phyloP scores from a whole-genome alignment of 2,888 invertebrate species.

The Eumacrocentrus americanus region DNA sequence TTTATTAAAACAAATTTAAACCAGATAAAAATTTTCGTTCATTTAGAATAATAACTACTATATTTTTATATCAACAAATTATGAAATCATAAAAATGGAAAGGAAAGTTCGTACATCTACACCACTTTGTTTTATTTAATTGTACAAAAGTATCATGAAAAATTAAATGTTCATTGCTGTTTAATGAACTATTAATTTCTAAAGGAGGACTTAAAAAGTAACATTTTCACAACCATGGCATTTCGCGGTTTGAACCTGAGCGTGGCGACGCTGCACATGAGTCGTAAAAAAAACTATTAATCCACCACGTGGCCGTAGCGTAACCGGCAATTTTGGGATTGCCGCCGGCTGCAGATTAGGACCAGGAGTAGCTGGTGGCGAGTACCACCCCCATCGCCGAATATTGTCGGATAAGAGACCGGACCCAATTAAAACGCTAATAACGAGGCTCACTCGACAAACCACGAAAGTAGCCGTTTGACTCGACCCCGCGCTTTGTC shows the following conservation, averaged over 20 bases:
- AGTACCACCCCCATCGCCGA: conserved; percentile 46
- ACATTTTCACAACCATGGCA: no score
- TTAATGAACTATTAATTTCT: no score
- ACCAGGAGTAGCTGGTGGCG: conserved; percentile 44
- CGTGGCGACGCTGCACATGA: not conserved
- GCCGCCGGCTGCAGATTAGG: conserved; percentile 58
- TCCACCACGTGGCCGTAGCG: conserved; percentile 33
- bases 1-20: no score
- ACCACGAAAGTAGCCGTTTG: conserved; percentile 37
- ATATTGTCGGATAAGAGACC: conserved; percentile 58
- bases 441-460: conserved; percentile 49
- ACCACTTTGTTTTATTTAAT: no score
- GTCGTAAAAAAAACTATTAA: conserved; percentile 36
- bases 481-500: conserved; percentile 3
- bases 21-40: no score
- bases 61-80: no score
- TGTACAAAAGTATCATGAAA: no score
- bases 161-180: no score
- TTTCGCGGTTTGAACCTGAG: conserved; percentile 7
- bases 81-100: no score
- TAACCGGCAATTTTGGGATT: conserved; percentile 54
- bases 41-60: no score
- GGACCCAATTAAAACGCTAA: conserved; percentile 58
- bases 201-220: no score
- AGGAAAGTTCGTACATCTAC: no score